A percentile compares a stretch with the other conserved stretches of the same genome.
Evolutionary conservation across 2,797 vertebrate genomes (phyloP).

Genomic region (Acomys russatus): DNA sequence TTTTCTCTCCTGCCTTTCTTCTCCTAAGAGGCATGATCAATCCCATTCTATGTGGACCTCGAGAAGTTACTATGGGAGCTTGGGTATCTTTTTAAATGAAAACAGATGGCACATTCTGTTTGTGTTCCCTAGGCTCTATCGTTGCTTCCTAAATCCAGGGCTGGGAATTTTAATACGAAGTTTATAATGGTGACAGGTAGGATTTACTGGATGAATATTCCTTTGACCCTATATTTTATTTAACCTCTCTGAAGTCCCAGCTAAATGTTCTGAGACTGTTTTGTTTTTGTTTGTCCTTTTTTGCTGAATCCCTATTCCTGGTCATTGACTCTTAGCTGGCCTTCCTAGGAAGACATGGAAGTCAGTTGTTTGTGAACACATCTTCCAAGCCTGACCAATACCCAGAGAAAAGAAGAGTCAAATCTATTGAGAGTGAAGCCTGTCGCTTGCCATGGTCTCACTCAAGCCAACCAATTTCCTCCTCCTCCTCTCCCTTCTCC

Average conservation of each 20-base stretch:
- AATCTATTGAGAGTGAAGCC: not conserved
- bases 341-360: not conserved
- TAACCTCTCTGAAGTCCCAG: constrained; percentile 82
- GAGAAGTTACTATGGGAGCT: constrained; percentile 85
- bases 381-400: not conserved
- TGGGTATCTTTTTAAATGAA: constrained; percentile 86
- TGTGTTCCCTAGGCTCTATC: constrained; percentile 84
- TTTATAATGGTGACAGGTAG: constrained; percentile 85
- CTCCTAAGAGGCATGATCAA: constrained; percentile 73
- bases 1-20: constrained; percentile 65
- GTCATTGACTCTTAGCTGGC: not conserved
- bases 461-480: not conserved
- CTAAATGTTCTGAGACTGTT: constrained; percentile 82
- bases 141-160: constrained; percentile 72
- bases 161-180: constrained; percentile 85
- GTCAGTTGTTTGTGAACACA: constrained; percentile 46
- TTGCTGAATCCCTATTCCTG: constrained; percentile 11
- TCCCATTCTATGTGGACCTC: constrained; percentile 82
- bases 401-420: not conserved
- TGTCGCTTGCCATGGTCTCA: not conserved
- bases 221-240: constrained; percentile 86
- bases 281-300: constrained; percentile 47
- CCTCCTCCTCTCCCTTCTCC: accelerated
- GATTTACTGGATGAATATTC: constrained; percentile 87
- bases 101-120: constrained; percentile 83